A percentile compares a stretch with the other conserved stretches of the same genome.
phyloP scores from a whole-genome alignment of 2,888 invertebrate genomes.

The Azorinus chamasolen region DNA sequence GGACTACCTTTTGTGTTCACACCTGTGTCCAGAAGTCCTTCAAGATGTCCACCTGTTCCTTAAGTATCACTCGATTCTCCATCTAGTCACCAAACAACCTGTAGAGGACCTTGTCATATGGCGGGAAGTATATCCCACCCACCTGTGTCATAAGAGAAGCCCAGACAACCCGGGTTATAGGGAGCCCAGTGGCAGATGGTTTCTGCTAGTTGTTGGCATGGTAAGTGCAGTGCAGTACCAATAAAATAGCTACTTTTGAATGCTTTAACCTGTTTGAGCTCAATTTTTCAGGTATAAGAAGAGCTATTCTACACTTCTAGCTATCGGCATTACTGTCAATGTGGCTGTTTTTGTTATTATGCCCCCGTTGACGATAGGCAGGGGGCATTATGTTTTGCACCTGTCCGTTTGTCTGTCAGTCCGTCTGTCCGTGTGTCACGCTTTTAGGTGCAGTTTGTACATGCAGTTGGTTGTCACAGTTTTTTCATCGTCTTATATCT shows the following conservation, averaged over 20 bases:
- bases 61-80: conserved; percentile 91
- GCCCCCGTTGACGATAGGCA: no score
- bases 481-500: no score
- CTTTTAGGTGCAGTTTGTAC: no score
- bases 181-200: conserved; percentile 81
- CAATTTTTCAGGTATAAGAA: not conserved
- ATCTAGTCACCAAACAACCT: conserved; percentile 81
- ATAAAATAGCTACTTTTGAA: not conserved
- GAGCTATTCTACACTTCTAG: not conserved
- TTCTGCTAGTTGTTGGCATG: conserved; percentile 84
- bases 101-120: conserved; percentile 84
- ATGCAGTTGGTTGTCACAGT: no score
- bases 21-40: conserved; percentile 92
- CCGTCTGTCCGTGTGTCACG: no score
- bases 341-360: no score
- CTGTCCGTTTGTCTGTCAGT: no score
- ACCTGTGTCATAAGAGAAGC: conserved; percentile 59
- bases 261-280: not conserved
- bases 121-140: conserved; percentile 84
- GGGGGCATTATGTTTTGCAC: no score
- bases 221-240: conserved; percentile 75
- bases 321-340: no score
- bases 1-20: conserved; percentile 92
- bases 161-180: conserved; percentile 75
- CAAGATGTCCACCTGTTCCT: conserved; percentile 92